Evolutionary conservation across 2,888 invertebrate genomes (phyloP).

Genomic region (Heliconius charithonia): DNA sequence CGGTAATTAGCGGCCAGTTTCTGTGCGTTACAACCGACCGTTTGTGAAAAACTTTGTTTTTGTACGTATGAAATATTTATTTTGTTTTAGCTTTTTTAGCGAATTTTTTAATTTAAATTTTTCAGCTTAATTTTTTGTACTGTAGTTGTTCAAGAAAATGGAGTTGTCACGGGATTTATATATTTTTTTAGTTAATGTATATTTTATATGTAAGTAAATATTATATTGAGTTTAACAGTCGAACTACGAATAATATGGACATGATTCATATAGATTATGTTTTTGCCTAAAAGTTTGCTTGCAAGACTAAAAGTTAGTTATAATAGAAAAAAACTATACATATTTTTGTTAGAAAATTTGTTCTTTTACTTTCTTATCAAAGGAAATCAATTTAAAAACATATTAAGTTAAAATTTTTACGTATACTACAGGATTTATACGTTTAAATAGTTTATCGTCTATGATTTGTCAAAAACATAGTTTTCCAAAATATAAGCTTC

Average conservation of each 20-base stretch:
- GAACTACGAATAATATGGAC: neutral
- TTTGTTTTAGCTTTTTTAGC: constrained; percentile 22
- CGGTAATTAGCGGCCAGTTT: constrained; percentile 49
- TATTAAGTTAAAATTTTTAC: too few species aligned
- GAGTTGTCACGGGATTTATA: neutral
- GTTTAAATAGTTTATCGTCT: neutral
- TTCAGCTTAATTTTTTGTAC: constrained; percentile 1
- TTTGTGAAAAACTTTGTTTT: constrained; percentile 27
- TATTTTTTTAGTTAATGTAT: neutral
- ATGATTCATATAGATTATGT: too few species aligned
- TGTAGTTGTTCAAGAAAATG: constrained; percentile 8
- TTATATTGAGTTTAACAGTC: neutral
- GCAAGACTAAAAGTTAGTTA: too few species aligned
- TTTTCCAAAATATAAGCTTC: neutral
- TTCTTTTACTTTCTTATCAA: too few species aligned
- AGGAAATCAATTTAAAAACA: too few species aligned
- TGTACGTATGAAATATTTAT: constrained; percentile 26
- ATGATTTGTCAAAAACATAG: neutral
- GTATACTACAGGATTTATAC: neutral
- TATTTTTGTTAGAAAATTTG: too few species aligned
- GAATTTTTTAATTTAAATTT: constrained; percentile 9
- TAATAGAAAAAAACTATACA: too few species aligned
- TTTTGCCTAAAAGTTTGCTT: too few species aligned
- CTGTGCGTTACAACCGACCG: constrained; percentile 28
- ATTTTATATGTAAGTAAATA: too few species aligned